Base-by-base conservation (phyloP, 2,113 vertebrate species). In the Megaleporinus macrocephalus region DNA sequence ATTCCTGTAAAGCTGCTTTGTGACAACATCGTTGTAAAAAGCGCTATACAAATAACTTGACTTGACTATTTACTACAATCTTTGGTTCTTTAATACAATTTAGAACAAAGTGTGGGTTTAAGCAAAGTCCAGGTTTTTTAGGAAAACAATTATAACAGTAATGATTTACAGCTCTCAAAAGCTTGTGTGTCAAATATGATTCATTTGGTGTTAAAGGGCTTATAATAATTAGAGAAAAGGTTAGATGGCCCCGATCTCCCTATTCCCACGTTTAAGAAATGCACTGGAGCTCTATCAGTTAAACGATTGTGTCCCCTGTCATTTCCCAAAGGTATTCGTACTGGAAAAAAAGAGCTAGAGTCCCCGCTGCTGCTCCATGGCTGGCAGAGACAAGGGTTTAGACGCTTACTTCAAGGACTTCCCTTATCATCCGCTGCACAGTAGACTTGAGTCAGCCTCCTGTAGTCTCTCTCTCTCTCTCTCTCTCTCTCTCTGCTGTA, bases 391-490 rank as follows among this genome's bases (percentile, higher is more conserved):
- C 24, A 49, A 26, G 4, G 14, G 22, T 26, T 29, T 80, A 66
- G 36, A 36, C 24, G 73, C 78, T 86, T 36, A 80, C 57, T 80
- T 80, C 78, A 83, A 86, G 85, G 85, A 81, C 85, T 81, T 30
- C 57, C 20, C 85, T 86, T 84, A 86, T 86, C 81, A 27, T 51
- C 51, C 73, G 20, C 69, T 27, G 55, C 81, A 84, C 81, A 84
- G 82, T 81, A 69, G 73, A 70, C 62, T 75, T n/a, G n/a, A 22
- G 55, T 53, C 53, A 55, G 69, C 20, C 18, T 47, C 7, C 73
- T 75, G 61, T 81, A 63, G 20, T 74, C 27, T 26, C 62, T 41
- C 36, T 20, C n/a, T 51, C 26, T 47, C n/a, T n/a, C 47, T 49
- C 47, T 49, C 47, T 49, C 47, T 49, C 80, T 71, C 41, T 29